Conservation (phyloP, 2,797 vertebrate genomes). For the Hapalemur alaotrensis region DNA sequence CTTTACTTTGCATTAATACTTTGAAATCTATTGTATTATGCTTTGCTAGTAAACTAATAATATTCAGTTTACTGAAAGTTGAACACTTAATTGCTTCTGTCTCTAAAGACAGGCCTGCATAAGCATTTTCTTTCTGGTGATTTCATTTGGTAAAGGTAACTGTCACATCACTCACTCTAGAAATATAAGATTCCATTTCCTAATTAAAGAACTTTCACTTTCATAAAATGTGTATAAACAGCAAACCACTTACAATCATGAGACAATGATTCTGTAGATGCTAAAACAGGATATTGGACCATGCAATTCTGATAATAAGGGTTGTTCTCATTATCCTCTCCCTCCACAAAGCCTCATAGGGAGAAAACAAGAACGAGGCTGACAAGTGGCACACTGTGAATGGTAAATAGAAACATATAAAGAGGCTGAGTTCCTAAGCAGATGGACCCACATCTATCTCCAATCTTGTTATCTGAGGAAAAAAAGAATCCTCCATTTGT, state of each 20-base stretch:
- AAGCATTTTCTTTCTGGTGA: neutral
- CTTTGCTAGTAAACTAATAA: neutral
- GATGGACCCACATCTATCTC: neutral
- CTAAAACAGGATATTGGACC: neutral
- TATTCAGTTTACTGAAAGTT: neutral
- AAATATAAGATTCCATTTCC: neutral
- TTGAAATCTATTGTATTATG: neutral
- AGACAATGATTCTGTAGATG: neutral
- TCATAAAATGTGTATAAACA: neutral
- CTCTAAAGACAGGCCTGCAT: neutral
- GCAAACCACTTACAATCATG: neutral
- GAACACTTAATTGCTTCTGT: neutral
- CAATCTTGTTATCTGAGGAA: neutral
- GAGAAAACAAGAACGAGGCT: neutral
- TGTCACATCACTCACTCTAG: neutral
- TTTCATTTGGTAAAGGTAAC: neutral
- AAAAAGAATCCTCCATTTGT: neutral
- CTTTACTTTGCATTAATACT: neutral
- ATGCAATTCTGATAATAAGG: neutral
- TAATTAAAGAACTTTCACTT: constrained; percentile 22
- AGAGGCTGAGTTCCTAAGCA: neutral
- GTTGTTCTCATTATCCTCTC: neutral
- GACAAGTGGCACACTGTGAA: too few species aligned
- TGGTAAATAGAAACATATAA: rapidly evolving
- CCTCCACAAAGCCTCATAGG: neutral